Base-by-base conservation (phyloP, 2,113 vertebrate genomes). In the Sapajus apella region DNA sequence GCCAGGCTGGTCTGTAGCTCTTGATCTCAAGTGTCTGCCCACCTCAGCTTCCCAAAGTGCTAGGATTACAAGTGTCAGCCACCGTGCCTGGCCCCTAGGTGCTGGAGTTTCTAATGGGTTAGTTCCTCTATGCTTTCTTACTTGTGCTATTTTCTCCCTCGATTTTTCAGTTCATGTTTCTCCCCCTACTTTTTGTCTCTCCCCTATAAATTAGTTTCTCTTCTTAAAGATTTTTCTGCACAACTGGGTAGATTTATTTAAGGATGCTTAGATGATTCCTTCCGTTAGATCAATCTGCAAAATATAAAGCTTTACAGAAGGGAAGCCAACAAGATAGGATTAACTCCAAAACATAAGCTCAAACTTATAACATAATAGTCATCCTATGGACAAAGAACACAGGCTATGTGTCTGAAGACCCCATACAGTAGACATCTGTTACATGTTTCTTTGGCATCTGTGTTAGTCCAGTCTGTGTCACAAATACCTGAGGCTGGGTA, bases 121-220 rank as follows among this genome's bases (percentile, higher is more conserved):
- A 91, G 27, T 68, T 89, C 75, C 76, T 89, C 10, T 45, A 11
- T 77, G 73, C 35, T 91, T 76, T 92, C 70, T 0, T 3, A 8
- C 4, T 45, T 21, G 37, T 23, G 58, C 6, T 50, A 4, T 94
- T 68, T 86, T 95, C 25, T 40, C 27, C 17, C 16, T 52, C 17
- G 16, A 6, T 56, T 70, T 98, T 97, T 86, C 40, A 56, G 21
- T 58, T 86, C 35, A 3, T 8, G 21, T 92, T 95, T 21, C 72
- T 40, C 68, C 37, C 20, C 11, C 35, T 90, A 12, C 25, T 23
- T 96, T 82, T 47, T 55, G 5, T 79, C 37, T 30, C 23, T 68
- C 20, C 47, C 35, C 8, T 37, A 18, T 66, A 50, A 83, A 76
- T 52, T 58, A 81, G 18, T 25, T 73, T 83, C 27, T 17, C 45